Percentiles rank a stretch among this genome's conserved stretches.
Evolutionary conservation across 2,113 vertebrate species (phyloP).

Genomic region (Bubo scandiacus): DNA sequence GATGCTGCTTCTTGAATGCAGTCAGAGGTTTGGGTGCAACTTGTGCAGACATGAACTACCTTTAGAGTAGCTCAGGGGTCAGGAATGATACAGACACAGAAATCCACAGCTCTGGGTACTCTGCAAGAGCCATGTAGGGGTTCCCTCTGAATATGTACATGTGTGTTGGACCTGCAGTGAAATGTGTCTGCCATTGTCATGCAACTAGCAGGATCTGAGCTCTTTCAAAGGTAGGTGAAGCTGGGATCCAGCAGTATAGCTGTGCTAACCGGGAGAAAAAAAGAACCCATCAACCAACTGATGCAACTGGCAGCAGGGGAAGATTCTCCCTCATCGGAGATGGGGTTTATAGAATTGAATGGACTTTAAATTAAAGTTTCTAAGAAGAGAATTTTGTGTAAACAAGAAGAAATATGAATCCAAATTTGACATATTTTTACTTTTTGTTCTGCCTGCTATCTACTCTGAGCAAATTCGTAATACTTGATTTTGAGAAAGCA

Average conservation of each 20-base stretch:
- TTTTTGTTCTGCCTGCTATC: neutral
- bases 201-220: neutral
- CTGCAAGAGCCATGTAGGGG: neutral
- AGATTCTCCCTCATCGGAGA: neutral
- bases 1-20: neutral
- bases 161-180: neutral
- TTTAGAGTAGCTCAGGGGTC: neutral
- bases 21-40: neutral
- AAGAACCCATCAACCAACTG: rapidly evolving
- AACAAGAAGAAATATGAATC: neutral
- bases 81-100: neutral
- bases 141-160: neutral
- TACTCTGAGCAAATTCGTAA: neutral
- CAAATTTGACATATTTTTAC: neutral
- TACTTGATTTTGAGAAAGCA: neutral
- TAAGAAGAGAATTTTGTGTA: neutral
- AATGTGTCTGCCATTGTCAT: neutral
- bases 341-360: neutral
- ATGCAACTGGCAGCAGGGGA: neutral
- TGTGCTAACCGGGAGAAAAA: neutral
- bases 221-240: neutral
- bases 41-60: neutral
- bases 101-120: neutral
- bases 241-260: neutral
- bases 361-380: neutral